Conservation (phyloP, 2,113 vertebrate species). For the Hemiscyllium ocellatum region DNA sequence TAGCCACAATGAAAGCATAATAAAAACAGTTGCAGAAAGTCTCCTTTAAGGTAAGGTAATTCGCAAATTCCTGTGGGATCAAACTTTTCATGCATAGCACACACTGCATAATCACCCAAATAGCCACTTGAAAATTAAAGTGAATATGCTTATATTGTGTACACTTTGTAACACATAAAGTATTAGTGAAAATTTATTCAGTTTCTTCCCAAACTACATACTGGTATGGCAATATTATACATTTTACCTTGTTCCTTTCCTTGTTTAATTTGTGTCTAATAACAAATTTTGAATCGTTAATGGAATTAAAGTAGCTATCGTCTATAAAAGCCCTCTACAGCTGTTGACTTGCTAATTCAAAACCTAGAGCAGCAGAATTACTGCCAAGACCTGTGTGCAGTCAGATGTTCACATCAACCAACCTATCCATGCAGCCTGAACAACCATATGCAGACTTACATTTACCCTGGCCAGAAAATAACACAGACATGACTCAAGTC, state of each 20-base stretch:
- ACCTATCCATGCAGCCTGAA: neutral
- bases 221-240: neutral
- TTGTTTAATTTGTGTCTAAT: neutral
- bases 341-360: neutral
- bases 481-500: neutral
- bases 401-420: neutral
- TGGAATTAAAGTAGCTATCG: neutral
- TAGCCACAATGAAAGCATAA: neutral
- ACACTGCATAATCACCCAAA: neutral
- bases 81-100: neutral
- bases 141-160: neutral
- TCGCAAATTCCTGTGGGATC: neutral
- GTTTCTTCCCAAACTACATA: neutral
- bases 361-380: neutral
- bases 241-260: neutral
- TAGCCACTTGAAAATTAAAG: neutral
- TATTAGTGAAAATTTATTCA: neutral
- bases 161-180: too few relatives aligned
- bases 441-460: neutral
- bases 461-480: neutral
- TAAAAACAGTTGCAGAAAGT: neutral
- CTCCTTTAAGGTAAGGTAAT: neutral
- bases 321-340: neutral
- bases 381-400: neutral
- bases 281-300: neutral